Conservation (phyloP, 2,113 vertebrate genomes). For the Steatornis caripensis region DNA sequence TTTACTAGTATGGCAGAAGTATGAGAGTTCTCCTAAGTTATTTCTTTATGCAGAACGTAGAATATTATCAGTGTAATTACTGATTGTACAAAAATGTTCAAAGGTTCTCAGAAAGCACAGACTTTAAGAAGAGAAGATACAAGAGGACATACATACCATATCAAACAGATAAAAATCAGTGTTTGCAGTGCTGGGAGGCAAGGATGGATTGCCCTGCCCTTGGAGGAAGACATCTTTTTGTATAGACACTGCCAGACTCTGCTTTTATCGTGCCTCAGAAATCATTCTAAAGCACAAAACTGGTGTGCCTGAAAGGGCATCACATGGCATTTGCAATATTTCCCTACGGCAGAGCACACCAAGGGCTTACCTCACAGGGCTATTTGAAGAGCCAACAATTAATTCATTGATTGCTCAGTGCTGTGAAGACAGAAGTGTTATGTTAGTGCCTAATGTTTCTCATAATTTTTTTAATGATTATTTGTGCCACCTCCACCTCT, state of each 20-base stretch:
- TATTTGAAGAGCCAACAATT: neutral
- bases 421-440: neutral
- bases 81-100: neutral
- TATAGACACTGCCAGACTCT: neutral
- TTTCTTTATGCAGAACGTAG: neutral
- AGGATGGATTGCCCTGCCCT: neutral
- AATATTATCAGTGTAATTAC: neutral
- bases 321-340: constrained; percentile 29
- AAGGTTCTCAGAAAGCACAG: neutral
- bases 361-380: neutral
- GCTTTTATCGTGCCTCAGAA: constrained; percentile 20
- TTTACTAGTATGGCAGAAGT: neutral
- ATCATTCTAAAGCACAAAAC: neutral
- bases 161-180: neutral
- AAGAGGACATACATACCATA: neutral
- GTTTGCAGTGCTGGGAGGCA: neutral
- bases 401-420: neutral
- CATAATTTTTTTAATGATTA: neutral
- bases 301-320: constrained; percentile 28
- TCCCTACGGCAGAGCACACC: neutral
- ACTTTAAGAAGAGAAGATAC: neutral
- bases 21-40: neutral
- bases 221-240: neutral
- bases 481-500: neutral
- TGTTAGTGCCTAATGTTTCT: neutral